Percentiles rank a stretch among this genome's conserved stretches.
Evolutionary conservation across 2,113 vertebrate species (phyloP).

Genomic region (Prinia subflava): DNA sequence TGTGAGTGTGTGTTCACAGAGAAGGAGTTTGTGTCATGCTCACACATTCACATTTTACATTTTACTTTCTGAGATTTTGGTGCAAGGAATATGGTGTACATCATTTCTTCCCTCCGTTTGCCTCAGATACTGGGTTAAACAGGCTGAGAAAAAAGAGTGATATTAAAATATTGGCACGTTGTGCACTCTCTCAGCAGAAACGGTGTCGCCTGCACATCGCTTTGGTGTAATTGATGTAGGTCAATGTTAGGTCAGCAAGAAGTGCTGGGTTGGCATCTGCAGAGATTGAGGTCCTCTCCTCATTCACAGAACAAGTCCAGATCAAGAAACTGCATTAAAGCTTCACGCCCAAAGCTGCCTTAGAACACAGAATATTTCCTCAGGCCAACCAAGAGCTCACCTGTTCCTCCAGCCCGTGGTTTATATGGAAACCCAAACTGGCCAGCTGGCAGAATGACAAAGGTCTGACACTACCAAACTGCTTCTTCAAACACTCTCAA

Average conservation of each 20-base stretch:
- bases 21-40: not conserved
- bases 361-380: not conserved
- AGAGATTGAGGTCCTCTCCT: not conserved
- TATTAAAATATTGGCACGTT: not conserved
- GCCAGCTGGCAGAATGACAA: not conserved
- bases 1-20: not conserved
- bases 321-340: not conserved
- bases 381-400: not conserved
- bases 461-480: not conserved
- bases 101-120: not conserved
- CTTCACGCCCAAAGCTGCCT: not conserved
- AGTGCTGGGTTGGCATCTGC: slow-evolving; percentile 1
- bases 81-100: not conserved
- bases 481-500: not conserved
- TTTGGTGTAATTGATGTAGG: not conserved
- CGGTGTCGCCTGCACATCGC: not conserved
- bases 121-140: not conserved
- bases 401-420: not conserved
- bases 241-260: slow-evolving; percentile 5
- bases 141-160: not conserved
- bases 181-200: slow-evolving; percentile 38
- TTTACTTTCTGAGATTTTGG: not conserved
- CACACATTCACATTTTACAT: not conserved
- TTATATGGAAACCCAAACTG: not conserved
- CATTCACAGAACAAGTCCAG: not conserved